Evolutionary conservation across 2,888 invertebrate species (phyloP).

Genomic region (Pterostichus madidus): DNA sequence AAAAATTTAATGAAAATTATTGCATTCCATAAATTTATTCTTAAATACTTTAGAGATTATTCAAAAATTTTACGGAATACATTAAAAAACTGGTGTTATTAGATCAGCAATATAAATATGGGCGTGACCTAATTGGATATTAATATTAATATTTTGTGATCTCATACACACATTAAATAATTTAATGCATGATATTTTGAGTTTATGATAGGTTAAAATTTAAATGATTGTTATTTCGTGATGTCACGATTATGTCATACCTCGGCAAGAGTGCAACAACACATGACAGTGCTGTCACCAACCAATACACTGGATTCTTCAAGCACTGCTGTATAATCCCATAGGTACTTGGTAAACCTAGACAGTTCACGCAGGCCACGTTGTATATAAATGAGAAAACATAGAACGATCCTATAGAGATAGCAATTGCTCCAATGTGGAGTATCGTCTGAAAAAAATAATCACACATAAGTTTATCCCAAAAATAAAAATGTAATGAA

Average conservation of each 20-base stretch:
- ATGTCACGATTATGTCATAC: conserved; percentile 77
- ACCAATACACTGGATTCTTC: conserved; percentile 88
- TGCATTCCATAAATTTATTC: too few species aligned
- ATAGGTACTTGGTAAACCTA: conserved; percentile 91
- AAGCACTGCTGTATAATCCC: conserved; percentile 91
- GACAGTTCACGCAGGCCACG: conserved; percentile 88
- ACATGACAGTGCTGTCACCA: conserved; percentile 87
- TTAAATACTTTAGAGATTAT: too few species aligned
- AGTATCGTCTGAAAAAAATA: conserved; percentile 87
- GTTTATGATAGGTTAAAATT: too few species aligned
- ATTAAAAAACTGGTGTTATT: not conserved
- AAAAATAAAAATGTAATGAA: not conserved
- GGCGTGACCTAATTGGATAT: not conserved
- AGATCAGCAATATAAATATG: not conserved
- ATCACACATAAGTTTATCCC: conserved; percentile 67
- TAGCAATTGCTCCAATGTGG: conserved; percentile 86
- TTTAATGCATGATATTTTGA: not conserved
- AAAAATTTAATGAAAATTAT: too few species aligned
- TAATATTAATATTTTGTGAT: not conserved
- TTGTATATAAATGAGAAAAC: conserved; percentile 92
- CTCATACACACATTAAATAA: not conserved
- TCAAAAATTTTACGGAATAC: not conserved
- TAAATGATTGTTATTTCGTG: too few species aligned
- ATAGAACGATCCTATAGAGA: conserved; percentile 91
- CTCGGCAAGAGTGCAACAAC: conserved; percentile 90